phyloP scores from a whole-genome alignment of 2,888 invertebrate species.

The Schrankia costaestrigalis region DNA sequence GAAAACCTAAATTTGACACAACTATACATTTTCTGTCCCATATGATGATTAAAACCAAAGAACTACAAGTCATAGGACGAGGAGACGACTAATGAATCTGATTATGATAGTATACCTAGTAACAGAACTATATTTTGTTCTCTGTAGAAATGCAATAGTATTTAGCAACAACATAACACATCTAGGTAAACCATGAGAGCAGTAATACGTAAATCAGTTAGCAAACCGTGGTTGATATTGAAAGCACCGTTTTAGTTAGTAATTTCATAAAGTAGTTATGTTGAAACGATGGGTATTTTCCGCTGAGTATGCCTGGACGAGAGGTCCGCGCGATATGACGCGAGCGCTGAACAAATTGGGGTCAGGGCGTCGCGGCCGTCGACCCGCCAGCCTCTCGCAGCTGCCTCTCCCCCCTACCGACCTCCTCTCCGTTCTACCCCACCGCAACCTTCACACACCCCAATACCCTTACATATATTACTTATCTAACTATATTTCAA shows the following conservation, averaged over 20 bases:
- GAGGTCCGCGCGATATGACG: conserved; percentile 78
- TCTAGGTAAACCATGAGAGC: too few relatives aligned
- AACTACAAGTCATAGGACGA: too few relatives aligned
- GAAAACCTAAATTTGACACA: too few relatives aligned
- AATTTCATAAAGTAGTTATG: conserved; percentile 35
- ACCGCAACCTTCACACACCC: conserved; percentile 35
- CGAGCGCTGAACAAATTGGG: conserved; percentile 72
- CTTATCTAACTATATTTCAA: conserved; percentile 30
- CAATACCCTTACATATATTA: conserved; percentile 19
- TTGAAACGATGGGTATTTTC: conserved; percentile 73
- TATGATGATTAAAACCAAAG: too few relatives aligned
- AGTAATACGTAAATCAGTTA: conserved; percentile 14
- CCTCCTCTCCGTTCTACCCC: conserved; percentile 26
- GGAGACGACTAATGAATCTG: too few relatives aligned
- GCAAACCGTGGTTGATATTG: conserved; percentile 5
- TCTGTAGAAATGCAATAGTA: too few relatives aligned
- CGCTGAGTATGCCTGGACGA: conserved; percentile 72
- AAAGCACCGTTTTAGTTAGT: conserved; percentile 29
- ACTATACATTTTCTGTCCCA: too few relatives aligned
- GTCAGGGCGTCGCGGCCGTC: conserved; percentile 79
- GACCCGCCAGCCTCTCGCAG: conserved; percentile 71
- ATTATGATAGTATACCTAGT: too few relatives aligned
- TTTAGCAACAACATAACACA: too few relatives aligned
- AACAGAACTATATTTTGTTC: too few relatives aligned
- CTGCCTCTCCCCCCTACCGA: conserved; percentile 49